These are phyloP conservation scores for Aegithalos caudatus DNA, from an alignment of 2,113 vertebrate species.

Conservation along the genomic window DNA sequence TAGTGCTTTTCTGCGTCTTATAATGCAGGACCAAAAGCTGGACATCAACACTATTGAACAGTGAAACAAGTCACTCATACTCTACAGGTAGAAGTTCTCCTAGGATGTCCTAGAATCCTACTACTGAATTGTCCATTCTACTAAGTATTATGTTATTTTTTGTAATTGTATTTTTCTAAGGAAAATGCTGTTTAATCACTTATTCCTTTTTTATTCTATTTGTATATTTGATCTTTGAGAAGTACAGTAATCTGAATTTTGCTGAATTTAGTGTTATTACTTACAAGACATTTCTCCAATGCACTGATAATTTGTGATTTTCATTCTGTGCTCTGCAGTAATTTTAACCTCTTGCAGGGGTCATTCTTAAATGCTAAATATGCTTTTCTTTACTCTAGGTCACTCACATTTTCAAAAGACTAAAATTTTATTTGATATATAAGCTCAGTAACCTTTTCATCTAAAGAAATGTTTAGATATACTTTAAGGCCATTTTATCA, in stretches of 20 bases:
- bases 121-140: background rate
- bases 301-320: background rate
- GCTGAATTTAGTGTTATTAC: background rate
- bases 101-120: background rate
- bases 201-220: background rate
- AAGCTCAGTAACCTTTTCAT: background rate
- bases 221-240: background rate
- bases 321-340: background rate
- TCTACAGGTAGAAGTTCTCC: background rate
- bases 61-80: rapidly evolving
- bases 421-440: background rate
- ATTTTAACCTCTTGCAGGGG: background rate
- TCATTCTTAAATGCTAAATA: background rate
- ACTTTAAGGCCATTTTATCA: background rate
- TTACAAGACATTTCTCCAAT: background rate
- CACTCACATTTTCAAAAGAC: background rate
- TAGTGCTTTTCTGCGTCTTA: background rate
- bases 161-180: background rate
- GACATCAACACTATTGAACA: background rate
- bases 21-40: background rate
- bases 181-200: background rate
- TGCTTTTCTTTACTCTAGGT: background rate
- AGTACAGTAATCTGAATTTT: background rate
- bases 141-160: background rate
- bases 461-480: background rate